Evolutionary conservation across 1,140 invertebrate species (phyloP).

Genomic region (Laupala kohalensis): DNA sequence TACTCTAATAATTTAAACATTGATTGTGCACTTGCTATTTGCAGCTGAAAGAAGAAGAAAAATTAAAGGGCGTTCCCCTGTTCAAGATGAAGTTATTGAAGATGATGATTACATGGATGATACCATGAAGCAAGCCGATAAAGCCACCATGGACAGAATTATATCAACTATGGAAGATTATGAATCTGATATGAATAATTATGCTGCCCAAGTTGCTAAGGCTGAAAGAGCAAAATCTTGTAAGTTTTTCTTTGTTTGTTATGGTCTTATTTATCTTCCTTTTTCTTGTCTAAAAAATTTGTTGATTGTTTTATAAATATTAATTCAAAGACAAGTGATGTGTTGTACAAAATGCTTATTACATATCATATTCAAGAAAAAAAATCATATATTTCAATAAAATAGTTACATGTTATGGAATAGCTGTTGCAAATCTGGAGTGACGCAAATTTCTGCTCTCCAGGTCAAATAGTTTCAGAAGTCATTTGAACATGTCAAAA

Average conservation of each 20-base stretch:
- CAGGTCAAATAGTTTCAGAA: too few species aligned
- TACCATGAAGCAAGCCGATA: slow-evolving; percentile 56
- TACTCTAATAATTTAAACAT: too few species aligned
- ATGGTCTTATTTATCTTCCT: not conserved
- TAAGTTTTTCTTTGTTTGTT: too few species aligned
- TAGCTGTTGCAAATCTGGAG: too few species aligned
- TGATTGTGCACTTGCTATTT: too few species aligned
- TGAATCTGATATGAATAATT: slow-evolving; percentile 59
- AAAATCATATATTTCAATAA: too few species aligned
- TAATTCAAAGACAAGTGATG: not conserved
- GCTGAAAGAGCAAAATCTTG: slow-evolving; percentile 25
- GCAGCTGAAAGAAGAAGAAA: slow-evolving; percentile 43
- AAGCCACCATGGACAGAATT: slow-evolving; percentile 58
- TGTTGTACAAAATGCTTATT: too few species aligned
- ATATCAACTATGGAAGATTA: slow-evolving; percentile 68
- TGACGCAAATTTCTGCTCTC: too few species aligned
- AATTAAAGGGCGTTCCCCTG: slow-evolving; percentile 37
- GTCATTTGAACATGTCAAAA: too few species aligned
- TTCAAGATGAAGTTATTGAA: slow-evolving; percentile 40
- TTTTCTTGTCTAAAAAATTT: not conserved
- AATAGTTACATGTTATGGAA: too few species aligned
- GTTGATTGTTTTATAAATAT: not conserved
- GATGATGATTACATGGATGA: slow-evolving; percentile 69
- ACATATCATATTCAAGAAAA: too few species aligned
- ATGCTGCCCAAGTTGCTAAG: slow-evolving; percentile 26